phyloP scores from a whole-genome alignment of 2,113 vertebrate genomes.

The Odontophorus gujanensis region DNA sequence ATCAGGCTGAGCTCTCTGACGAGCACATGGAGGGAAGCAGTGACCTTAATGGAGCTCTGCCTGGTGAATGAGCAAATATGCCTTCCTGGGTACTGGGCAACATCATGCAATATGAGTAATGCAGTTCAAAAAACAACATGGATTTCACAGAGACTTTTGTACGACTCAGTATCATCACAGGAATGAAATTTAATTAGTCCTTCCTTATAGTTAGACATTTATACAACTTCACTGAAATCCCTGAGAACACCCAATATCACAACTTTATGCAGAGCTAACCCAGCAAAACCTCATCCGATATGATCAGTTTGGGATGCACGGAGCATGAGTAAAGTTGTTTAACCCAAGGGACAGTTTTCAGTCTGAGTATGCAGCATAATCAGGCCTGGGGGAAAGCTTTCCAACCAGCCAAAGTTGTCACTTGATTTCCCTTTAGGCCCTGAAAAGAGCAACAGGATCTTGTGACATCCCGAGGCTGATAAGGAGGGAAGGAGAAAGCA shows the following conservation, averaged over 20 bases:
- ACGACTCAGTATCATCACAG: slow-evolving; percentile 4
- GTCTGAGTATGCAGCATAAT: neutral
- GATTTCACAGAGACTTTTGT: slow-evolving; percentile 44
- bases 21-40: neutral
- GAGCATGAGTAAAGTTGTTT: neutral
- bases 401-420: neutral
- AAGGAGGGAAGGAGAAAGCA: neutral
- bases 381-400: neutral
- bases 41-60: slow-evolving; percentile 28
- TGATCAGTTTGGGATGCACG: neutral
- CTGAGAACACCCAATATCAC: neutral
- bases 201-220: neutral
- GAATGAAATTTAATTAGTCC: neutral
- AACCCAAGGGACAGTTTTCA: neutral
- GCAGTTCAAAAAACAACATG: slow-evolving; percentile 26
- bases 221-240: neutral
- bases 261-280: neutral
- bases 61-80: slow-evolving; percentile 21
- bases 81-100: slow-evolving; percentile 13
- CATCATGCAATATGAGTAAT: slow-evolving; percentile 6
- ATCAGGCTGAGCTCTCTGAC: neutral
- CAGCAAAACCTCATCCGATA: neutral
- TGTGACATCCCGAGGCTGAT: neutral
- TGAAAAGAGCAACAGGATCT: slow-evolving; percentile 9
- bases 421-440: slow-evolving; percentile 20